These are phyloP conservation scores for Hemicordylus capensis DNA, from an alignment of 2,113 vertebrate genomes.

Conservation along the genomic window DNA sequence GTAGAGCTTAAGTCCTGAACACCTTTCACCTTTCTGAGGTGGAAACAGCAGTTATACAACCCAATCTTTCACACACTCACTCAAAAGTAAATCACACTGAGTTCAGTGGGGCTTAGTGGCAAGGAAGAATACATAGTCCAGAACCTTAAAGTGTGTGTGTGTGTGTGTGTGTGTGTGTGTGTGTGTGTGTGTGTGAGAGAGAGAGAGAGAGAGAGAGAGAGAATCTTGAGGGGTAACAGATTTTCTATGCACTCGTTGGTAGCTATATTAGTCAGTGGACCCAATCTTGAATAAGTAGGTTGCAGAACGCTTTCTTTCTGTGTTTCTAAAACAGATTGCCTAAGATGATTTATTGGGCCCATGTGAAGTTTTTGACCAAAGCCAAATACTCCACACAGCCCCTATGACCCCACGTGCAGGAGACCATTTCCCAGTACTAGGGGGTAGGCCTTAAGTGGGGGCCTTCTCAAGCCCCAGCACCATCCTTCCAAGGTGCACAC, in stretches of 20 bases:
- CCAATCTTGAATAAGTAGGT: background rate
- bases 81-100: background rate
- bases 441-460: too few species aligned
- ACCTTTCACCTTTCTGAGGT: background rate
- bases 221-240: background rate
- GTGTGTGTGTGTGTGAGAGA: background rate
- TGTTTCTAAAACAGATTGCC: background rate
- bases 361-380: too few species aligned
- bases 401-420: too few species aligned
- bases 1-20: rapidly evolving
- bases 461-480: too few species aligned
- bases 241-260: background rate
- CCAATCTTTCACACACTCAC: background rate
- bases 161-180: too few species aligned
- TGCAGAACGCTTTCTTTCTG: background rate
- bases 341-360: too few species aligned
- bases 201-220: too few species aligned
- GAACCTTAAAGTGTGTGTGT: too few species aligned
- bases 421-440: too few species aligned
- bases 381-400: too few species aligned
- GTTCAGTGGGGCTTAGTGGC: background rate
- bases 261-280: background rate
- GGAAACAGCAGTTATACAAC: background rate
- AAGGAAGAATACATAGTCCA: background rate
- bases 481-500: too few species aligned